phyloP scores from a whole-genome alignment of 2,113 vertebrate species.

The Ahaetulla prasina region DNA sequence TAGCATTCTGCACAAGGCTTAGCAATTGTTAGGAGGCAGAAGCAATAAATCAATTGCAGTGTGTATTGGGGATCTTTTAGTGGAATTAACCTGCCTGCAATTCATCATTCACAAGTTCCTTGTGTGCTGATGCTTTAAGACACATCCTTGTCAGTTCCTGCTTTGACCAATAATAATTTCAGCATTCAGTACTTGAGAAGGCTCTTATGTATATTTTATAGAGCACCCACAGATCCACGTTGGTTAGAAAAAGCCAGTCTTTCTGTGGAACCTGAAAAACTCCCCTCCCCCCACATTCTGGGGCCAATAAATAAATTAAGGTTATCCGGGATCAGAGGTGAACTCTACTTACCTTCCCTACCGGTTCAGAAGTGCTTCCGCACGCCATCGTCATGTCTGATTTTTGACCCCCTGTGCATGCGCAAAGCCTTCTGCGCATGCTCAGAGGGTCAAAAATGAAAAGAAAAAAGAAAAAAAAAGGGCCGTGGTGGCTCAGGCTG shows the following conservation, averaged over 20 bases:
- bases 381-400: too few relatives aligned
- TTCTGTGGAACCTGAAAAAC: neutral
- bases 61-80: constrained; percentile 49
- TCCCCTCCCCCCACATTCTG: neutral
- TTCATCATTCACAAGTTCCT: constrained; percentile 48
- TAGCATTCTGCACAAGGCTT: neutral
- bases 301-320: neutral
- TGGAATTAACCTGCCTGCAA: constrained; percentile 40
- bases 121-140: constrained; percentile 58
- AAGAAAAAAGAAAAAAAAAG: too few relatives aligned
- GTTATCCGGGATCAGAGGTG: neutral
- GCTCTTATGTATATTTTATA: neutral
- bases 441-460: too few relatives aligned
- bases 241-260: neutral
- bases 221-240: neutral
- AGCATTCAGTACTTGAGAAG: neutral
- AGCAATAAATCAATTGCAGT: constrained; percentile 50
- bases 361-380: too few relatives aligned
- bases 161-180: constrained; percentile 61
- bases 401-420: too few relatives aligned
- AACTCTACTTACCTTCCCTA: too few relatives aligned
- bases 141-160: constrained; percentile 42
- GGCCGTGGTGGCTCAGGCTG: too few relatives aligned
- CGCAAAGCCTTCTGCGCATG: too few relatives aligned
- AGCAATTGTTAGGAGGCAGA: constrained; percentile 27